Base-by-base conservation (phyloP, 2,888 invertebrate genomes). In the Amiota communis region DNA sequence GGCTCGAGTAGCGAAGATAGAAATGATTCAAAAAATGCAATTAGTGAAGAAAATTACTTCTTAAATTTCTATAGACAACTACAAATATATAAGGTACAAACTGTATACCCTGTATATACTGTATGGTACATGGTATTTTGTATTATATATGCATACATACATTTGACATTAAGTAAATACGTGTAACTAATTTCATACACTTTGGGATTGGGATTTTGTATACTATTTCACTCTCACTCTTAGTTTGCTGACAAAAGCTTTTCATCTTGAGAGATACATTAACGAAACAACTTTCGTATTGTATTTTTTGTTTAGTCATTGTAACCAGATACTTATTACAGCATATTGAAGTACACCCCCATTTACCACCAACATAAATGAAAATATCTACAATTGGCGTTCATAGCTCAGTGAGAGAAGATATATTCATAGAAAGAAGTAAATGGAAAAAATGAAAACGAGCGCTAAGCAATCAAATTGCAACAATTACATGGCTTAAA, bases 401-500 rank as follows among this genome's bases (percentile, higher is more conserved):
- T 36, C 36, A 36, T n/a, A n/a, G 6, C 36, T 36, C 36, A 36
- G 36, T 36, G 36, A 36, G 36, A 36, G 36, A 36, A 36, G 36
- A 36, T 23, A 2, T 23, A 23, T 23, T 23, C 23, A 23, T 2
- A 23, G 1, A 23, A 23, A 23, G 3, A 1, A 23, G 23, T 1
- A 2, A 36, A 36, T 17, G 47, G 48, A 47, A 20, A 23, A 47
- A 20, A 23, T 23, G 12, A 47, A 48, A 17, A n/a, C 20, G 9
- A 13, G 17, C 65, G 49, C 49, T 68, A 53, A 23, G 23, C 53
- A 53, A 53, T 76, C 70, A 77, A 83, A 84, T 81, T 82, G 83
- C 82, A 83, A 82, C 78, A 78, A 82, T 80, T 81, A 80, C 76
- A 73, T 51, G 68, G 47, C 53, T 67, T 64, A 47, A 68, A 8